A percentile compares a stretch with the other conserved stretches of the same genome.
These are phyloP conservation scores for Dasyprocta punctata DNA, from an alignment of 2,113 vertebrate species.

Conservation along the genomic window DNA sequence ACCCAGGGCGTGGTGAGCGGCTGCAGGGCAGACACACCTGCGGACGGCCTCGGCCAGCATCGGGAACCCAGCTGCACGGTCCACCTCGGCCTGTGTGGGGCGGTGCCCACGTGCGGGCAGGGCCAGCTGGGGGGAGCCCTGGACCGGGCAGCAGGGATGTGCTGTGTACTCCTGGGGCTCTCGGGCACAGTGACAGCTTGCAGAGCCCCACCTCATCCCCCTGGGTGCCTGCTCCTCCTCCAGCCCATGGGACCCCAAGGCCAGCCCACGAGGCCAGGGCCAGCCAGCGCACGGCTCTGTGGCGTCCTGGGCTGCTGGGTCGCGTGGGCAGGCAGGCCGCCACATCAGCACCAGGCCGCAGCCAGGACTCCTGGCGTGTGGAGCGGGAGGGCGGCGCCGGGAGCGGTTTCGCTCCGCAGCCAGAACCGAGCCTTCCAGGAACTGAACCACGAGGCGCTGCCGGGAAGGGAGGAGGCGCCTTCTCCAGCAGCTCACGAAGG, in stretches of 20 bases:
- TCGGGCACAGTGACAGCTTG: neutral
- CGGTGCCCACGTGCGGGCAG: neutral
- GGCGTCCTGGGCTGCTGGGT: neutral
- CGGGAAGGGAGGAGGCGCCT: fast-evolving
- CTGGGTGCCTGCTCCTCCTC: neutral
- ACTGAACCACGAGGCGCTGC: neutral
- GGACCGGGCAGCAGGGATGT: neutral
- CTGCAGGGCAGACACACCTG: neutral
- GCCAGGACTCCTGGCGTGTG: neutral
- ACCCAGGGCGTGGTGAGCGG: neutral
- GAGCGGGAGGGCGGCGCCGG: neutral
- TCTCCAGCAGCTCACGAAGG: neutral
- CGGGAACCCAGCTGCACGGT: neutral
- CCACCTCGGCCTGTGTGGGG: neutral
- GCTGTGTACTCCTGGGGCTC: no score
- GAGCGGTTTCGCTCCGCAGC: fast-evolving
- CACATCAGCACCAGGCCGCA: slow-evolving; percentile 25
- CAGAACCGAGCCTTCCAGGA: slow-evolving; percentile 45
- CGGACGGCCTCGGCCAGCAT: neutral
- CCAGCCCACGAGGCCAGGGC: neutral
- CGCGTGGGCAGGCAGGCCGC: neutral
- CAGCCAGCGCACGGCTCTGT: neutral
- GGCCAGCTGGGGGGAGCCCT: neutral
- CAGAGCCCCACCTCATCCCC: no score
- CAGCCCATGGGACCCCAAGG: neutral